These are phyloP conservation scores for Gadopsis marmoratus DNA, from an alignment of 2,797 vertebrate species.

Conservation along the genomic window DNA sequence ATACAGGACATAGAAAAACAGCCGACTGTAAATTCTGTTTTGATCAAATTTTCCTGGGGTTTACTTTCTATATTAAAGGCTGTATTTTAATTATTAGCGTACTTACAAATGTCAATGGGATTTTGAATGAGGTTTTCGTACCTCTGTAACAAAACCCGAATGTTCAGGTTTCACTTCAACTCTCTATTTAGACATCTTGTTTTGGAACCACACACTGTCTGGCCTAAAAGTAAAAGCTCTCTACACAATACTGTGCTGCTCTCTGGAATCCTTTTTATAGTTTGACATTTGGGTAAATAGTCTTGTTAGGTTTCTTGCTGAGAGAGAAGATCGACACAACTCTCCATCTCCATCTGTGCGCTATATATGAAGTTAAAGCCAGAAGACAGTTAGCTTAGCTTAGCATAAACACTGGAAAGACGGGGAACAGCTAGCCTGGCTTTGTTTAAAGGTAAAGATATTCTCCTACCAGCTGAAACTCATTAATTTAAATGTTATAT, in stretches of 20 bases:
- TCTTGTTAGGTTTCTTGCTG: neutral
- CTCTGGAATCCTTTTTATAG: neutral
- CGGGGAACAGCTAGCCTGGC: rapidly evolving
- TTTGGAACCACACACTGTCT: neutral
- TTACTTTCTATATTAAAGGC: neutral
- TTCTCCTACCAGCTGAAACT: neutral
- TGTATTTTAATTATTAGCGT: neutral
- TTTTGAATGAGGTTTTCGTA: neutral
- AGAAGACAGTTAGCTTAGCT: neutral
- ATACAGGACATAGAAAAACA: too few species aligned
- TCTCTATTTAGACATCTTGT: neutral
- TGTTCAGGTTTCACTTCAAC: neutral
- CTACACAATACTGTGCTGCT: neutral
- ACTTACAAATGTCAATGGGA: neutral
- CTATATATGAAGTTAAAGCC: neutral
- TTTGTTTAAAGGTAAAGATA: neutral
- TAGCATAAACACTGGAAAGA: neutral
- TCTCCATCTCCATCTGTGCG: neutral
- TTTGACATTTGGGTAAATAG: neutral
- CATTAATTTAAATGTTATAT: neutral
- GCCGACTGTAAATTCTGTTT: too few species aligned
- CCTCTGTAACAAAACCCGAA: neutral
- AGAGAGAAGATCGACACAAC: neutral
- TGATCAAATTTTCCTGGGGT: too few species aligned
- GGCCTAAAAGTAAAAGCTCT: neutral